Base-by-base conservation (phyloP, 37 sponge, comb jelly and placozoan species). In the Aplysina aerophoba region DNA sequence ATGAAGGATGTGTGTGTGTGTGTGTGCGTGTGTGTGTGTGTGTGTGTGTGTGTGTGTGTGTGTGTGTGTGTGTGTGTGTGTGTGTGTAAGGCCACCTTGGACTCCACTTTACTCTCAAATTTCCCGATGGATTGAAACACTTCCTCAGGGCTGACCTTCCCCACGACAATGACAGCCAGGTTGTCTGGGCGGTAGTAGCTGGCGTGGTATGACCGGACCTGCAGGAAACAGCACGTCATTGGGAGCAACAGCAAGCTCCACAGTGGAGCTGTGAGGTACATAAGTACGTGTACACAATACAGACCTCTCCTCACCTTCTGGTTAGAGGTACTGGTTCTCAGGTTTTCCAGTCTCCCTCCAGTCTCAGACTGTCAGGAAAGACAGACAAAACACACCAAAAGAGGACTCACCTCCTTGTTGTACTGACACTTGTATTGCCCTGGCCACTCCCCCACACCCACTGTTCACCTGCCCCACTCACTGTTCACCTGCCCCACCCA, bases 181-280 rank as follows among this genome's bases (percentile, higher is more conserved):
- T 96, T 96, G 86, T 94, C 95, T 6, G 95, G 97, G 40, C 95
- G 85, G 81, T 96, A 96, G 91, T 72, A 96, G 14, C 37, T 24
- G 12, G 30, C 17, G 65, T 96, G 97, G 73, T 94, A 96, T 71
- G 64, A 81, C 0, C 87, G 37, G 13, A 96, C 97, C 96, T 95
- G 80, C 2, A 44, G 64, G 38, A 21, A 6, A 38, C 22, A 21
- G 54, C n/a, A 80, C 33, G 14, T 34, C 21, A 34, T 14, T 33
- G 50, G 8, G 50, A 8, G 6, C 8, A 44, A 44, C 50, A 44
- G 50, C 50, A 8, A 44, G 3, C 50, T 11, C 50, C 50, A 44
- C 50, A 44, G 50, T 25, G 1, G 54, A 17, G 77, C 25, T 22
- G 21, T 27, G 35, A 21, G 37, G 37, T 75, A 38, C 19, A 53